phyloP scores from a whole-genome alignment of 1,140 invertebrate genomes.

The Lasaia peninsularis region DNA sequence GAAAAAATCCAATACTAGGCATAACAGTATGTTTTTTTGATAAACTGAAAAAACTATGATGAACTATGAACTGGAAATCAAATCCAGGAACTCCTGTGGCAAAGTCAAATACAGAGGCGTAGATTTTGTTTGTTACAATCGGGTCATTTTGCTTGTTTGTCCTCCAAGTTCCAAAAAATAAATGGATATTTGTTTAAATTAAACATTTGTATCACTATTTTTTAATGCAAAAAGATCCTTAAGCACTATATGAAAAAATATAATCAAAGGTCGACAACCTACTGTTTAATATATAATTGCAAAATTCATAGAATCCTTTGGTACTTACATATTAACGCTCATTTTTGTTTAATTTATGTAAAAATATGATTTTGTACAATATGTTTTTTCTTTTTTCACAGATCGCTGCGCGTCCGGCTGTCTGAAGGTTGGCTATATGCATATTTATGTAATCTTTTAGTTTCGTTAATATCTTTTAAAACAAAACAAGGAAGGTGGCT shows the following conservation, averaged over 20 bases:
- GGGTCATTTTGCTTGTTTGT: no score
- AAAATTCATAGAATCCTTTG: background rate
- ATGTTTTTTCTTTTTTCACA: background rate
- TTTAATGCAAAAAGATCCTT: constrained; percentile 9
- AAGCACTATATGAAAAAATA: constrained; percentile 14
- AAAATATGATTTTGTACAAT: background rate
- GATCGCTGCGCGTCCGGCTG: background rate
- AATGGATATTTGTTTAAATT: no score
- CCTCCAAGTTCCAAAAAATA: no score
- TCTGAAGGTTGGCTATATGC: constrained; percentile 1
- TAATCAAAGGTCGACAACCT: constrained; percentile 13
- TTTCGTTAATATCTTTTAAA: background rate
- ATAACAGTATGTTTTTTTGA: no score
- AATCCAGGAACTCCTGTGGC: no score
- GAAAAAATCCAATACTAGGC: no score
- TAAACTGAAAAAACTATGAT: no score
- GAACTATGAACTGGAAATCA: no score
- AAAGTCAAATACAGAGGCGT: no score
- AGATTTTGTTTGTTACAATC: no score
- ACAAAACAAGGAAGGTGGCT: no score
- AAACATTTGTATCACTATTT: no score
- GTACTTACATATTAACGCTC: background rate
- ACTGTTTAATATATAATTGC: background rate
- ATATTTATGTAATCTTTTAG: background rate
- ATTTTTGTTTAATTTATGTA: background rate